Conservation (phyloP, 2,797 vertebrate species). For the Gymnopithys bicolor region DNA sequence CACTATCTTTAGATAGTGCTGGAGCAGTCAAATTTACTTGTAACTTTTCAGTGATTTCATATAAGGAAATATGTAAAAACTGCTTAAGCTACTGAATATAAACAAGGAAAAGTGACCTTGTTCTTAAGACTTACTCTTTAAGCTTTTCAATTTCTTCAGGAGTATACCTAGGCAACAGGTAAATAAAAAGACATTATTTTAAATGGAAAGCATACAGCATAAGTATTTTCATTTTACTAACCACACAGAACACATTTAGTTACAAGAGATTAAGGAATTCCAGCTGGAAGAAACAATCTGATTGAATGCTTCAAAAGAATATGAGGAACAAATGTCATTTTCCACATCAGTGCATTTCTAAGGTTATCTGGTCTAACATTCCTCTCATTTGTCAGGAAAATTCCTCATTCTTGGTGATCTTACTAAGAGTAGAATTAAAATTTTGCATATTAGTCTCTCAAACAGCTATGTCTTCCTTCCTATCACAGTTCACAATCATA, state of each 20-base stretch:
- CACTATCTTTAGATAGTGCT: neutral
- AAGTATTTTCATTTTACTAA: neutral
- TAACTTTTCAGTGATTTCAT: neutral
- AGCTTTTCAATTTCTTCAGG: slow-evolving; percentile 95
- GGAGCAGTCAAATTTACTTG: neutral
- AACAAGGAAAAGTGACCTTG: neutral
- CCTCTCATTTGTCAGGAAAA: neutral
- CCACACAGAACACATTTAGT: neutral
- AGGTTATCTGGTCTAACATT: neutral
- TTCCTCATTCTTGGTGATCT: neutral
- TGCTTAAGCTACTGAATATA: neutral
- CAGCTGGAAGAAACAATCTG: neutral
- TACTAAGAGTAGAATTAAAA: neutral
- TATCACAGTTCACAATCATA: neutral
- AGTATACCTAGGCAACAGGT: slow-evolving; percentile 85
- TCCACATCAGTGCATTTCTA: neutral
- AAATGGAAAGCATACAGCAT: neutral
- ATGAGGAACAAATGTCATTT: neutral
- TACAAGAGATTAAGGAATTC: neutral
- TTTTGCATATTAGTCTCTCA: neutral
- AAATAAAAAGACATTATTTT: slow-evolving; percentile 52
- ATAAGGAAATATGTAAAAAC: neutral
- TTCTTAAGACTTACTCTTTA: slow-evolving; percentile 87
- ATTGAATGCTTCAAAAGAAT: neutral
- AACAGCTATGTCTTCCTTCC: neutral